Conservation (phyloP, 2,113 vertebrate species). For the Salvelinus alpinus region DNA sequence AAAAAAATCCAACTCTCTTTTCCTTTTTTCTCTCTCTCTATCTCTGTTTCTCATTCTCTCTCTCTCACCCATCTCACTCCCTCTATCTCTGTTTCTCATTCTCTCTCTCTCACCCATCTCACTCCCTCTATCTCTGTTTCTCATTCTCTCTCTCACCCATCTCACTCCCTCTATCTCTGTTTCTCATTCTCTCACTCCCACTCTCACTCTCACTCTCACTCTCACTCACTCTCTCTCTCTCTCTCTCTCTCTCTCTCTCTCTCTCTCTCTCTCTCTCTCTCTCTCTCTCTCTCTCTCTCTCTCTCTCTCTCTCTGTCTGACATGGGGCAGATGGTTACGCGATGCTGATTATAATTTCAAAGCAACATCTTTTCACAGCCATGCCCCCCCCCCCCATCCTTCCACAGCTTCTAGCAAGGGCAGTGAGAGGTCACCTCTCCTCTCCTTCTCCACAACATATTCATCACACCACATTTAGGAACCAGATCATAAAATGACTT, state of each 20-base stretch:
- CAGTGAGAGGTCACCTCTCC: constrained; percentile 54
- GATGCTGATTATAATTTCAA: constrained; percentile 70
- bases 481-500: constrained; percentile 35
- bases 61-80: too few relatives aligned
- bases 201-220: neutral
- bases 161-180: too few relatives aligned
- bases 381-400: neutral
- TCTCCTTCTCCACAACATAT: constrained; percentile 32
- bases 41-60: too few relatives aligned
- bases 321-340: constrained; percentile 57
- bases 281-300: neutral
- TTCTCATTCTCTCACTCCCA: neutral
- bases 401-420: constrained; percentile 32
- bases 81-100: constrained; percentile 18
- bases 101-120: neutral
- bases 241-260: neutral
- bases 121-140: too few relatives aligned
- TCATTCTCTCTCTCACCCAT: too few relatives aligned
- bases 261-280: neutral
- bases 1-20: constrained; percentile 13
- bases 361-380: constrained; percentile 49
- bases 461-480: constrained; percentile 27
- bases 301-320: constrained; percentile 20
- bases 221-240: too few relatives aligned
- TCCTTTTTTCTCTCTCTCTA: neutral